phyloP scores from a whole-genome alignment of 2,113 vertebrate genomes.

The Microcebus griseorufus region DNA sequence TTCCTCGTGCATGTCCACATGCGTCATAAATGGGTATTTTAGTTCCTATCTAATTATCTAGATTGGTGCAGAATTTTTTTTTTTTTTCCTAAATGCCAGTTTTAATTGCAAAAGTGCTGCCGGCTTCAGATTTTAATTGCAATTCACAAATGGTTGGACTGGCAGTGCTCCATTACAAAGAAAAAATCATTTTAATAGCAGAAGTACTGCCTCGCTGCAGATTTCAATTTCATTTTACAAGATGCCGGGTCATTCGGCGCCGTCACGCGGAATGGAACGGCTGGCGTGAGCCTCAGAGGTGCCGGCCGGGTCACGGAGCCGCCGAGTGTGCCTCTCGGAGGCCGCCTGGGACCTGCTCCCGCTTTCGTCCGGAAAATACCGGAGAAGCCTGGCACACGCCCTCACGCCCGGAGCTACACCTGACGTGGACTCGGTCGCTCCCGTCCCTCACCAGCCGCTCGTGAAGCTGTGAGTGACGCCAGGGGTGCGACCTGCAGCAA shows the following conservation, averaged over 20 bases:
- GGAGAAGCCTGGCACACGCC: accelerated
- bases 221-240: conserved; percentile 49
- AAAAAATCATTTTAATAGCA: conserved; percentile 65
- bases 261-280: not conserved
- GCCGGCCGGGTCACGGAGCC: not conserved
- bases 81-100: not conserved
- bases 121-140: conserved; percentile 75
- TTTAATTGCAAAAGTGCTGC: conserved; percentile 73
- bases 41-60: conserved; percentile 55
- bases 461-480: accelerated
- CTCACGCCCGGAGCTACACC: not conserved
- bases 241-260: not conserved
- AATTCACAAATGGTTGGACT: conserved; percentile 59
- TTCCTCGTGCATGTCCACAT: conserved; percentile 60
- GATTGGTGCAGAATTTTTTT: conserved; percentile 53
- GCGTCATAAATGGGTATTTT: conserved; percentile 52
- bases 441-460: accelerated
- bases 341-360: not conserved
- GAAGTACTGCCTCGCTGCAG: conserved; percentile 15
- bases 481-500: too few relatives aligned
- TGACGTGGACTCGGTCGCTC: accelerated
- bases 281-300: not conserved
- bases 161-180: conserved; percentile 43
- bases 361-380: not conserved
- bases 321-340: accelerated